These are phyloP conservation scores for Ceyx melanurus DNA, from an alignment of 2,113 vertebrate genomes.

Conservation along the genomic window DNA sequence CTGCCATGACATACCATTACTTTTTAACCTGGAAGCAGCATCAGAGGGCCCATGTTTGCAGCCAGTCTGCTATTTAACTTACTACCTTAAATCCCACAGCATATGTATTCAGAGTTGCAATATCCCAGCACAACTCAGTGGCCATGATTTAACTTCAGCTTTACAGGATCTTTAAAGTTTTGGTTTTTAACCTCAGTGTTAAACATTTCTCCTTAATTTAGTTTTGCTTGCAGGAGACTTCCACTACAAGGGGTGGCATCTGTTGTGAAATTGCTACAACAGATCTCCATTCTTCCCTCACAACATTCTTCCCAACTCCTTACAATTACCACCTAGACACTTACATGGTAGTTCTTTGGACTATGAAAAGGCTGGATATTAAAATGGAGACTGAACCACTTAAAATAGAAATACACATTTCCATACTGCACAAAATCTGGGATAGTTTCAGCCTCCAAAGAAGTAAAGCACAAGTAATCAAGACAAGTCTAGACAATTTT, in stretches of 20 bases:
- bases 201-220: not conserved
- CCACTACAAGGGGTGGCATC: not conserved
- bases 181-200: not conserved
- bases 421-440: not conserved
- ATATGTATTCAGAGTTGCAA: not conserved
- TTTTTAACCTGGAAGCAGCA: not conserved
- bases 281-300: not conserved
- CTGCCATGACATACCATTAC: not conserved
- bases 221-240: not conserved
- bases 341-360: not conserved
- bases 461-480: not conserved
- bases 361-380: not conserved
- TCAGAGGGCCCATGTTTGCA: not conserved
- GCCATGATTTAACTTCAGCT: not conserved
- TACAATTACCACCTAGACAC: not conserved
- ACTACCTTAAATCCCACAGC: not conserved
- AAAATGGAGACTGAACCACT: not conserved
- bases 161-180: not conserved
- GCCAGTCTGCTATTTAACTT: not conserved
- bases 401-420: not conserved
- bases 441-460: not conserved
- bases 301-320: not conserved
- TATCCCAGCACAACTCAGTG: not conserved
- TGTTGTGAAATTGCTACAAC: not conserved
- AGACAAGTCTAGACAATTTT: not conserved